Percentiles rank a stretch among this genome's conserved stretches.
Evolutionary conservation across 2,888 invertebrate genomes (phyloP).

Genomic region (Clunio marinus): DNA sequence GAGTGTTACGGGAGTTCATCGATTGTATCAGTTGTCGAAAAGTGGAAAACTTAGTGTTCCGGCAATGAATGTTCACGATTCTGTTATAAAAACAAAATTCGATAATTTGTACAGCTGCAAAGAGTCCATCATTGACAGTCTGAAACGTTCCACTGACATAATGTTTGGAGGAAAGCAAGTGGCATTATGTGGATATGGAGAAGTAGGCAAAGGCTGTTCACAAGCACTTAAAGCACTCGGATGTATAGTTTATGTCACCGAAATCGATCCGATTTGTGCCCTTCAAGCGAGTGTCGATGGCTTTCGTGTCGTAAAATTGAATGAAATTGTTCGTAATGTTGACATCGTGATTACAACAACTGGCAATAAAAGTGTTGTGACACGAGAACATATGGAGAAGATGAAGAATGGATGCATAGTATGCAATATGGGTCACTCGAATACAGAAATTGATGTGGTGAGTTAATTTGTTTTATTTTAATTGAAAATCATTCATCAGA

Average conservation of each 20-base stretch:
- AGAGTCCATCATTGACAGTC: conserved; percentile 77
- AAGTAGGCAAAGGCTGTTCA: conserved; percentile 95
- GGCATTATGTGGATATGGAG: conserved; percentile 93
- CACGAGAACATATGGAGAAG: conserved; percentile 91
- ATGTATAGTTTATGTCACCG: conserved; percentile 81
- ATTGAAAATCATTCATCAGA: conserved; percentile 40
- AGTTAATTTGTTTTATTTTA: conserved; percentile 44
- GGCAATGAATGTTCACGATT: conserved; percentile 98
- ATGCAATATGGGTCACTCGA: conserved; percentile 97
- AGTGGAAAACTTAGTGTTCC: conserved; percentile 90
- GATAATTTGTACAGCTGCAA: conserved; percentile 96
- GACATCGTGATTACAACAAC: conserved; percentile 98
- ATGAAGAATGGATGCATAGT: conserved; percentile 95
- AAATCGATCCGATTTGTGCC: conserved; percentile 97
- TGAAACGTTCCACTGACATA: conserved; percentile 62
- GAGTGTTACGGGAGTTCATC: conserved; percentile 96
- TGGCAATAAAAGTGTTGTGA: conserved; percentile 95
- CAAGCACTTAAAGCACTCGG: conserved; percentile 92
- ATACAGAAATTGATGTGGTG: conserved; percentile 92
- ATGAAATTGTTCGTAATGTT: conserved; percentile 87
- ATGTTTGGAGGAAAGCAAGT: conserved; percentile 99
- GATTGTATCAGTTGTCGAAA: conserved; percentile 91
- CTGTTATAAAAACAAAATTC: conserved; percentile 96
- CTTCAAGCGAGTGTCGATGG: conserved; percentile 86
- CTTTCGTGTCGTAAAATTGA: conserved; percentile 88